Evolutionary conservation across 2,888 invertebrate genomes (phyloP).

Genomic region (Leptopterna dolabrata): DNA sequence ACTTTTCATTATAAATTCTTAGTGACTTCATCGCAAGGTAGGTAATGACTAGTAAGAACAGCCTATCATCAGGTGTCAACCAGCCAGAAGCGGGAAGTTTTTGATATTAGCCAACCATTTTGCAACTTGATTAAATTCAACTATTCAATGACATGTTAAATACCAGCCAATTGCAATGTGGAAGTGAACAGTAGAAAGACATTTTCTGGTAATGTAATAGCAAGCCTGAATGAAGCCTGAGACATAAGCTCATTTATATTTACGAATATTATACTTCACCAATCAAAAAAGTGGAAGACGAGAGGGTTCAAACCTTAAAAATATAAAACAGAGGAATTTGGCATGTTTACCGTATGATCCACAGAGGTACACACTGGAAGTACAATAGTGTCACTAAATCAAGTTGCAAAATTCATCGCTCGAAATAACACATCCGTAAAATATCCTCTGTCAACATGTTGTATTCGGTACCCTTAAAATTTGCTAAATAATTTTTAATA

Average conservation of each 20-base stretch:
- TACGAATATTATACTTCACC: too few species aligned
- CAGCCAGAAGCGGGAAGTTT: background rate
- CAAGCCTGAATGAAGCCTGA: too few species aligned
- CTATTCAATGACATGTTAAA: background rate
- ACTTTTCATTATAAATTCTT: background rate
- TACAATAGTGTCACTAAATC: background rate
- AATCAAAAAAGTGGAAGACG: too few species aligned
- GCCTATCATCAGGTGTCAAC: background rate
- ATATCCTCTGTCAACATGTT: background rate
- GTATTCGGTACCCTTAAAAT: background rate
- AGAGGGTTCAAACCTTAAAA: too few species aligned
- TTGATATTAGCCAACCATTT: background rate
- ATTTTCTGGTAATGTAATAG: too few species aligned
- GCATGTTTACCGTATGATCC: too few species aligned
- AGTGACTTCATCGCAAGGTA: background rate
- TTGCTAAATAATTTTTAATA: background rate
- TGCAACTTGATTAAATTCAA: background rate
- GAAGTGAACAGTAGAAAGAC: too few species aligned
- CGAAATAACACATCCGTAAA: background rate
- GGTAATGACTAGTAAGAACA: background rate
- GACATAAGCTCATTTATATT: too few species aligned
- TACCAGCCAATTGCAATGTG: too few species aligned
- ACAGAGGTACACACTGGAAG: too few species aligned
- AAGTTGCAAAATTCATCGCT: background rate
- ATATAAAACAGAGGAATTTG: too few species aligned